Base-by-base conservation (phyloP, 2,797 vertebrate species). In the Sarcoramphus papa region DNA sequence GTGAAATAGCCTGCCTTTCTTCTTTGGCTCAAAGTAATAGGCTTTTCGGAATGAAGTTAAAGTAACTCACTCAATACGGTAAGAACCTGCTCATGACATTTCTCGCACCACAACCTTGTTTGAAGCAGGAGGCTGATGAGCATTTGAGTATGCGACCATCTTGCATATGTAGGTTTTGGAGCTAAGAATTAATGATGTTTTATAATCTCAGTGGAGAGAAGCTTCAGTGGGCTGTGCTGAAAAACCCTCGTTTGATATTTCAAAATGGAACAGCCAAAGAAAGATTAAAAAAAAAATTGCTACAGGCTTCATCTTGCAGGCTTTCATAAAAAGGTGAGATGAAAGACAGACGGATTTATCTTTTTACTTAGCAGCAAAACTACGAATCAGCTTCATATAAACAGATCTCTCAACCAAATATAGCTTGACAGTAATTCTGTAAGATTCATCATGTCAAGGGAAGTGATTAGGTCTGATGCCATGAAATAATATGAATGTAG, bases 331-430 rank as follows among this genome's bases (percentile, higher is more conserved):
- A 97, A 98, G 95, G 93, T 97, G 94, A 97, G 95, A 96, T 97
- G 96, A 97, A 97, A 98, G 96, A 97, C 90, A 97, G 97, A 98
- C 97, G 95, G 96, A 95, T 98, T 98, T 98, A 95, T 97, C 92
- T 97, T 97, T 98, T 97, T 96, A 96, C 91, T 98, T 97, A 95
- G 95, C 94, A 97, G 73, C 86, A 95, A 97, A 98, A 98, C 95
- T 97, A 95, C 20, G 23, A 92, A 95, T 97, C 93, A 93, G 92
- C 95, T 97, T 97, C 92, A 65, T 90, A 97, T 96, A 98, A 98
- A 98, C 97, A 98, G 87, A 97, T 97, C 87, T 96, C 90, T 98
- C 83, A 90, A 90, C 94, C 93, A 96, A 98, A 98, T 97, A 97
- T 93, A 98, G 82, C 94, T 97, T 97, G 96, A 97, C 96, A 95